Conservation (phyloP, 2,888 invertebrate genomes). For the Linyphia triangularis region DNA sequence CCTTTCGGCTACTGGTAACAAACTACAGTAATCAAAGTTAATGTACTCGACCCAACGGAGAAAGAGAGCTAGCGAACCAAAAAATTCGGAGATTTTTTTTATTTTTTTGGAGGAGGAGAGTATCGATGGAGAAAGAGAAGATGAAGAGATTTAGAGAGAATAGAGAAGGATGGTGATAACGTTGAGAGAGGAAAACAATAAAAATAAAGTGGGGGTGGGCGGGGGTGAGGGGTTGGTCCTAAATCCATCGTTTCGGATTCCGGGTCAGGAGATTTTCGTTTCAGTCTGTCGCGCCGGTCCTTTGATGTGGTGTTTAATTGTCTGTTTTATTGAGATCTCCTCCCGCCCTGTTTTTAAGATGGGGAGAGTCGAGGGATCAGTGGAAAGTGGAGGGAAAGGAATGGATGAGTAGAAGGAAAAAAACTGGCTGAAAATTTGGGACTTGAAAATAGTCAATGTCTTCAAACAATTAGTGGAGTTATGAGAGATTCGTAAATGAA, state of each 20-base stretch:
- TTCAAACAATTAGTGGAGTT: not conserved
- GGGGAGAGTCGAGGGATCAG: slow-evolving; percentile 65
- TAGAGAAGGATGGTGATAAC: slow-evolving; percentile 72
- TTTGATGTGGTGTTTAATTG: slow-evolving; percentile 76
- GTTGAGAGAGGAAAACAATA: slow-evolving; percentile 69
- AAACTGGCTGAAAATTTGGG: slow-evolving; percentile 50
- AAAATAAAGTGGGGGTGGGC: slow-evolving; percentile 46
- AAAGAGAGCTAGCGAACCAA: slow-evolving; percentile 66
- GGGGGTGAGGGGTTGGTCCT: not conserved
- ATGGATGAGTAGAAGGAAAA: slow-evolving; percentile 11
- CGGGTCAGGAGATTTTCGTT: slow-evolving; percentile 70
- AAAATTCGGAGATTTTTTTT: slow-evolving; percentile 51
- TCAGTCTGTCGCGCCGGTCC: slow-evolving; percentile 62
- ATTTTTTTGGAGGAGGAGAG: slow-evolving; percentile 14
- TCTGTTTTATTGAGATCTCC: slow-evolving; percentile 72
- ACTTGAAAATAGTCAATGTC: not conserved
- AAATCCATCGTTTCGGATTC: slow-evolving; percentile 57
- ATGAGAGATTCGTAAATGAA: too few relatives aligned
- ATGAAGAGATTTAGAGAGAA: slow-evolving; percentile 73
- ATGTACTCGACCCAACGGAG: slow-evolving; percentile 68
- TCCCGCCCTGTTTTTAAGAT: not conserved
- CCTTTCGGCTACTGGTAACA: slow-evolving; percentile 73
- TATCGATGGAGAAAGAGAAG: slow-evolving; percentile 48
- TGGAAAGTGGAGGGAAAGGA: slow-evolving; percentile 27
- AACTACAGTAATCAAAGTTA: slow-evolving; percentile 75